A percentile compares a stretch with the other conserved stretches of the same genome.
Conservation (phyloP, 2,797 vertebrate species). For the Buphagus erythrorhynchus region DNA sequence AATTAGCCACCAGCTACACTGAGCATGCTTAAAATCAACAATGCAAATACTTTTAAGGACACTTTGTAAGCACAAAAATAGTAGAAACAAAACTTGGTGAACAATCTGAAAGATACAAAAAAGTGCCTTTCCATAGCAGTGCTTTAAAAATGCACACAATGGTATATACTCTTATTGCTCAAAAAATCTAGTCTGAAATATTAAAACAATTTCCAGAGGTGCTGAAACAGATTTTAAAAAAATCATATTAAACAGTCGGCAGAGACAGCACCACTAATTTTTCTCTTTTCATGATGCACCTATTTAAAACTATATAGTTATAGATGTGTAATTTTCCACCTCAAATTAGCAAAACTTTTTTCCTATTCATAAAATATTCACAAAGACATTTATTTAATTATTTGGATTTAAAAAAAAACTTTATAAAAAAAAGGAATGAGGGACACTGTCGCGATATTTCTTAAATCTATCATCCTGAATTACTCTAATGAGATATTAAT, state of each 20-base stretch:
- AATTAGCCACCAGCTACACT: background rate
- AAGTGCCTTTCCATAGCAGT: slow-evolving; percentile 66
- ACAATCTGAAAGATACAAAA: slow-evolving; percentile 61
- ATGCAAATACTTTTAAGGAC: slow-evolving; percentile 66
- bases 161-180: slow-evolving; percentile 67
- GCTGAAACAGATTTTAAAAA: slow-evolving; percentile 2
- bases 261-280: slow-evolving; percentile 50
- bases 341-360: slow-evolving; percentile 3
- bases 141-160: slow-evolving; percentile 71
- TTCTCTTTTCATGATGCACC: background rate
- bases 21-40: slow-evolving; percentile 32
- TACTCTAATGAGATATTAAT: background rate
- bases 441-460: background rate
- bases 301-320: slow-evolving; percentile 11
- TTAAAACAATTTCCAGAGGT: slow-evolving; percentile 38
- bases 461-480: background rate
- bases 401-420: background rate
- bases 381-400: slow-evolving; percentile 9
- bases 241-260: slow-evolving; percentile 31
- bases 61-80: slow-evolving; percentile 69
- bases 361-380: slow-evolving; percentile 46
- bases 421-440: background rate
- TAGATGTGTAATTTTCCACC: background rate
- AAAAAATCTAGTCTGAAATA: slow-evolving; percentile 53
- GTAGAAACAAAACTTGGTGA: slow-evolving; percentile 57